phyloP scores from a whole-genome alignment of 2,797 vertebrate genomes.

The Neopelma chrysocephalum region DNA sequence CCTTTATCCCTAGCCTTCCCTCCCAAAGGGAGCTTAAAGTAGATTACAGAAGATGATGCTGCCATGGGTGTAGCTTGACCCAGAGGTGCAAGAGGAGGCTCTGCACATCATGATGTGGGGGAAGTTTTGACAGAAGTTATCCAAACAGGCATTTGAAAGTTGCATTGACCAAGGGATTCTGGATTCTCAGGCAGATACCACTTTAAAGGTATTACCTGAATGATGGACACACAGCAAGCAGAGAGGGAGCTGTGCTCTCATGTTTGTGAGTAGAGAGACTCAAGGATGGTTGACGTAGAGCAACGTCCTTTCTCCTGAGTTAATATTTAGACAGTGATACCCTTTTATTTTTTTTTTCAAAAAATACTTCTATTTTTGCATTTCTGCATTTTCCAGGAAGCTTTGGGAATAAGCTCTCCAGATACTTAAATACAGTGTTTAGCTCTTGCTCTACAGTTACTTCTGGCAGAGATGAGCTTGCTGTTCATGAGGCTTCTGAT shows the following conservation, averaged over 20 bases:
- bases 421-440: neutral
- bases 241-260: rapidly evolving
- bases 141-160: neutral
- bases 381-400: neutral
- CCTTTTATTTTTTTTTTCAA: neutral
- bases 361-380: neutral
- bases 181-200: neutral
- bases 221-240: neutral
- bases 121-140: neutral
- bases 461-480: neutral
- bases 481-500: constrained; percentile 32
- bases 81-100: neutral
- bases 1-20: neutral
- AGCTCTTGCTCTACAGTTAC: neutral
- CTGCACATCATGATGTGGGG: neutral
- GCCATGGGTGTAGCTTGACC: rapidly evolving
- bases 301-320: neutral
- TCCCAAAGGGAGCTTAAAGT: neutral
- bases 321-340: neutral
- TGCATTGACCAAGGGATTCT: neutral
- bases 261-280: neutral
- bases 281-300: neutral
- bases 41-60: neutral
- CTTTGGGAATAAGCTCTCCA: neutral
- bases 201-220: neutral